Evolutionary conservation across 23 tunicate genomes (phyloP).

Genomic region (Trididemnum miniatum): DNA sequence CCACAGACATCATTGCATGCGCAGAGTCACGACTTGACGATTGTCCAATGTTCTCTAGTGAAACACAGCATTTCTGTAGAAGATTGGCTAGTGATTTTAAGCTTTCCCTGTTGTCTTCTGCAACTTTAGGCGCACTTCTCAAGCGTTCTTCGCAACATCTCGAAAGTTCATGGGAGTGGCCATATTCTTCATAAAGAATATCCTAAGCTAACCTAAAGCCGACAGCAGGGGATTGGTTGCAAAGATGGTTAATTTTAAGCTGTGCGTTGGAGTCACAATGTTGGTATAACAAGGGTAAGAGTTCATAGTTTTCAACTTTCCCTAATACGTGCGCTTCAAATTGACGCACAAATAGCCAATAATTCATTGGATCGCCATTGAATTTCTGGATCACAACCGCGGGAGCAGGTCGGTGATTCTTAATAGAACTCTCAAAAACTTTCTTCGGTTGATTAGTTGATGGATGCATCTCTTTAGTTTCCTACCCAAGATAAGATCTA

Average conservation of each 20-base stretch:
- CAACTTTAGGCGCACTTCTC: not conserved
- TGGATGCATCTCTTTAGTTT: not conserved
- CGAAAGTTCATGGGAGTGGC: slow-evolving; percentile 8
- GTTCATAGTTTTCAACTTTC: not conserved
- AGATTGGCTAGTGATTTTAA: not conserved
- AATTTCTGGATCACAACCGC: not conserved
- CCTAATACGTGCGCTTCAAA: slow-evolving; percentile 8
- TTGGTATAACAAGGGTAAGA: not conserved
- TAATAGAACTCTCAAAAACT: not conserved
- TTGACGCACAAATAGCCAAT: slow-evolving; percentile 21
- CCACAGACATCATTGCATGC: not conserved
- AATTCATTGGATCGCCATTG: slow-evolving; percentile 15
- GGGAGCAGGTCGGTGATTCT: not conserved
- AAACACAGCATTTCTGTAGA: not conserved
- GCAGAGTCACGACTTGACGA: not conserved
- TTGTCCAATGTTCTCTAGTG: not conserved
- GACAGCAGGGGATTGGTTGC: not conserved
- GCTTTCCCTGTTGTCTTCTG: not conserved
- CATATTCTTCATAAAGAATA: not conserved
- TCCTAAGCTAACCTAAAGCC: slow-evolving; percentile 2
- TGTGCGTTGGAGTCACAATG: slow-evolving; percentile 2
- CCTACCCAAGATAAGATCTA: not conserved
- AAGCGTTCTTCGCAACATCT: slow-evolving; percentile 15
- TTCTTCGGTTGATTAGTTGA: not conserved
- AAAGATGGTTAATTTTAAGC: not conserved